Evolutionary conservation across 1,140 invertebrate species (phyloP).

Genomic region (Macrobrachium nipponense): DNA sequence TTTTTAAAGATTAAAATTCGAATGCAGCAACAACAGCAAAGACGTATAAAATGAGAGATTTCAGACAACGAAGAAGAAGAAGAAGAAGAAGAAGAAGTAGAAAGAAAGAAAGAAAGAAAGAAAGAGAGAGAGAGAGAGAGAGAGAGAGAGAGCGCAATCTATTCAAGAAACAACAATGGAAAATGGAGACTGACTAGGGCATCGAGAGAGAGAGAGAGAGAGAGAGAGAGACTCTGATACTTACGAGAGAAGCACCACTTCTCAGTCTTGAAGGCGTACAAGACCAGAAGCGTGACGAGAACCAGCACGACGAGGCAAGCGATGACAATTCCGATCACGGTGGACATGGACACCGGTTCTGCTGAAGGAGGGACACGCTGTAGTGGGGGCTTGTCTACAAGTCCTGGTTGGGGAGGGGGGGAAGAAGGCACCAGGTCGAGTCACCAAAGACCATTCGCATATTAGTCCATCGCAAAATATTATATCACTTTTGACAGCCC

Average conservation of each 20-base stretch:
- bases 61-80: no score
- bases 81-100: no score
- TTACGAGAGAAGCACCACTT: conserved; percentile 79
- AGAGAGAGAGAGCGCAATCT: no score
- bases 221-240: conserved; percentile 66
- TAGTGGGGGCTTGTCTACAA: conserved; percentile 64
- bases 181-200: not conserved
- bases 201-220: not conserved
- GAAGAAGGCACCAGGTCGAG: conserved; percentile 25
- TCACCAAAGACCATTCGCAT: conserved; percentile 22
- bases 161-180: not conserved
- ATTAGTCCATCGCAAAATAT: no score
- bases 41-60: no score
- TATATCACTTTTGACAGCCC: no score
- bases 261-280: conserved; percentile 75
- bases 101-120: no score
- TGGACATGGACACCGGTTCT: conserved; percentile 77
- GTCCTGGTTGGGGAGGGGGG: conserved; percentile 48
- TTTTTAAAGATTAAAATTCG: no score
- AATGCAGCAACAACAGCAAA: no score
- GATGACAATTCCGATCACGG: conserved; percentile 73
- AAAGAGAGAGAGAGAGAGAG: no score
- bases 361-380: conserved; percentile 66
- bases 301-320: conserved; percentile 74
- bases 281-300: conserved; percentile 73